Percentiles rank a stretch among this genome's conserved stretches.
These are phyloP conservation scores for Phragmatobia fuliginosa DNA, from an alignment of 2,888 invertebrate species.

Conservation along the genomic window DNA sequence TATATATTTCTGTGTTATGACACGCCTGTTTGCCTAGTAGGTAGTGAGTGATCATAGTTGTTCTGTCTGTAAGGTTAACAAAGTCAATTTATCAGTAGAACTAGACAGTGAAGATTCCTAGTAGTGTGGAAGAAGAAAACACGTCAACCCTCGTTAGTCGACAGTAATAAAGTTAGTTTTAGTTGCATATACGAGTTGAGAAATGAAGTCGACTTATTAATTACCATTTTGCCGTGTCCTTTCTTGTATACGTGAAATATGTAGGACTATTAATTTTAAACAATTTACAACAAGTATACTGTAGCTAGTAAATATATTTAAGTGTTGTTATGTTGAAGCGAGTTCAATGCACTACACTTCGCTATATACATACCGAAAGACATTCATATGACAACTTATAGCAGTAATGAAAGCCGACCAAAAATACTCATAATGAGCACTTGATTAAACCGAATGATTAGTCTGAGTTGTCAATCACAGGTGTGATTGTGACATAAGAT, in stretches of 20 bases:
- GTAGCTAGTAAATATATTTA: background rate
- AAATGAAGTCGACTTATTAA: too few species aligned
- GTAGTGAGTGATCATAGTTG: background rate
- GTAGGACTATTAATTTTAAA: background rate
- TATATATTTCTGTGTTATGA: background rate
- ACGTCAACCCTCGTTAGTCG: too few species aligned
- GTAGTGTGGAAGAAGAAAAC: too few species aligned
- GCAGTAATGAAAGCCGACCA: background rate
- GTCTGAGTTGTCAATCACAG: constrained; percentile 45
- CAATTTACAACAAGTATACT: background rate
- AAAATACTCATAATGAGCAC: constrained; percentile 8
- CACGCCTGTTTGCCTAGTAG: background rate
- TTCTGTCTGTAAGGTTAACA: background rate
- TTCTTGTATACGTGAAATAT: too few species aligned
- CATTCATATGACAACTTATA: background rate
- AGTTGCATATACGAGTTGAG: background rate
- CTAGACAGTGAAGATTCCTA: too few species aligned
- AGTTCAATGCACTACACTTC: background rate
- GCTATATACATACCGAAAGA: background rate
- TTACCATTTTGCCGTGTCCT: too few species aligned
- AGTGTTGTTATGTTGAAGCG: background rate
- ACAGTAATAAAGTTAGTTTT: background rate
- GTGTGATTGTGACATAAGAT: constrained; percentile 45
- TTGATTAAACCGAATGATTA: constrained; percentile 20
- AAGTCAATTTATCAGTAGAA: too few species aligned